Base-by-base conservation (phyloP, 2,113 vertebrate species). In the Neotoma lepida region DNA sequence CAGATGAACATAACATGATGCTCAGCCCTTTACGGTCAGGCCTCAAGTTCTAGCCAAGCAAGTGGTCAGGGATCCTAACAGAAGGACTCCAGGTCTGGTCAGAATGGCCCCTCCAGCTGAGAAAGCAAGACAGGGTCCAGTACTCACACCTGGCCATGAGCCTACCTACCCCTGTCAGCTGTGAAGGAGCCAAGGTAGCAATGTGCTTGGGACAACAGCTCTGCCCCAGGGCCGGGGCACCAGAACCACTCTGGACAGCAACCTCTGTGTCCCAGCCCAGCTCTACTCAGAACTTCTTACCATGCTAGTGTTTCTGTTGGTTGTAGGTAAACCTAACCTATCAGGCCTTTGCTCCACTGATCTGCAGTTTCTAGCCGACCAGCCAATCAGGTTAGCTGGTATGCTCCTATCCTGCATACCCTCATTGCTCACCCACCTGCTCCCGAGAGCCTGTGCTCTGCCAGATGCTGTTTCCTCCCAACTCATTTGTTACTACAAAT, bases 31-130 rank as follows among this genome's bases (percentile, higher is more conserved):
- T 22, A 54, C 15, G 18, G 9, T 1, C 3, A 30, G 76, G 4
- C 4, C n/a, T 35, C 9, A 46, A 33, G 44, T 9, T 7, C 58
- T 86, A 81, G 66, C 33, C 51, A 61, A 4, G 30, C 77, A 71
- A 44, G 71, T 22, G 0, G 41, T 87, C 68, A 73, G 54, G 1
- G 4, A 26, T 20, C 12, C 64, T 0, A 14, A 49, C 0, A 22
- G 41, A 44, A 93, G 12, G 82, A 73, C 15, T 35, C 54, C n/a
- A 68, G 86, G 20, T 76, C 74, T 94, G 61, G 17, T 0, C 0
- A 87, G 80, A 94, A 41, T 24, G 56, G 18, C 18, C 91, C 44
- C 70, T 93, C n/a, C 71, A 92, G 64, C 10, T 22, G 56, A 70
- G 81, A 76, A 5, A 93, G 44, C n/a, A 92, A 93, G 78, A 44